Conservation (phyloP, 2,888 invertebrate species). For the Scaptomyza cyrtandrae region DNA sequence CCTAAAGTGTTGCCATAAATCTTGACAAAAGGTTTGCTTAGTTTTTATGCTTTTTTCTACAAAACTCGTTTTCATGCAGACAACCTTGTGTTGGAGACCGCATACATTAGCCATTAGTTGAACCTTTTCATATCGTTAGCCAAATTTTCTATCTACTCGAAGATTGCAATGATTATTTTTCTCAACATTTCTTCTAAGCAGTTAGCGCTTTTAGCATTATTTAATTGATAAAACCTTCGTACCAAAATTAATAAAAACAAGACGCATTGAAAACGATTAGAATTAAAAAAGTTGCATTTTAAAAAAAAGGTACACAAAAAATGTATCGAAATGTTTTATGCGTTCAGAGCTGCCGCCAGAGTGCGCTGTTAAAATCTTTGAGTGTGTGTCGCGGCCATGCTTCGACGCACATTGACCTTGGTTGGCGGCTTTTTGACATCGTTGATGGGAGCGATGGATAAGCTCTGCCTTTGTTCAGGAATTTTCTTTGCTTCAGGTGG, state of each 20-base stretch:
- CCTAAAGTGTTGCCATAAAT: neutral
- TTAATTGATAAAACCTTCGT: neutral
- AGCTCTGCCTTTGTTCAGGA: neutral
- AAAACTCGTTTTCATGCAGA: constrained; percentile 65
- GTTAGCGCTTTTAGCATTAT: neutral
- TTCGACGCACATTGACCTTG: constrained; percentile 26
- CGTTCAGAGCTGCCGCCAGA: too few species aligned
- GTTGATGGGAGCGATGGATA: neutral
- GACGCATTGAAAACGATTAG: too few species aligned
- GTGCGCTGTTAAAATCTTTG: neutral
- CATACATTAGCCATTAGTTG: constrained; percentile 56
- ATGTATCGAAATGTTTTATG: neutral
- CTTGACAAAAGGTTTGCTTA: constrained; percentile 17
- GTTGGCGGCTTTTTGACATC: neutral
- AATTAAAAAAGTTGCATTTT: neutral
- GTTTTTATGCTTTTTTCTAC: constrained; percentile 2
- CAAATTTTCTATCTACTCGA: constrained; percentile 10
- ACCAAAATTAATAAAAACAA: neutral
- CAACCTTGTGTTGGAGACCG: constrained; percentile 56
- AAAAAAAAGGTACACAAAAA: neutral
- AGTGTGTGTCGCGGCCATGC: constrained; percentile 5
- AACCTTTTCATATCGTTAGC: constrained; percentile 28
- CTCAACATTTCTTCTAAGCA: neutral
- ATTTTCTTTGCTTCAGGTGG: neutral
- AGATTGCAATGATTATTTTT: neutral